Percentiles rank a stretch among this genome's conserved stretches.
These are phyloP conservation scores for Synchiropus splendidus DNA, from an alignment of 2,113 vertebrate genomes.

Conservation along the genomic window DNA sequence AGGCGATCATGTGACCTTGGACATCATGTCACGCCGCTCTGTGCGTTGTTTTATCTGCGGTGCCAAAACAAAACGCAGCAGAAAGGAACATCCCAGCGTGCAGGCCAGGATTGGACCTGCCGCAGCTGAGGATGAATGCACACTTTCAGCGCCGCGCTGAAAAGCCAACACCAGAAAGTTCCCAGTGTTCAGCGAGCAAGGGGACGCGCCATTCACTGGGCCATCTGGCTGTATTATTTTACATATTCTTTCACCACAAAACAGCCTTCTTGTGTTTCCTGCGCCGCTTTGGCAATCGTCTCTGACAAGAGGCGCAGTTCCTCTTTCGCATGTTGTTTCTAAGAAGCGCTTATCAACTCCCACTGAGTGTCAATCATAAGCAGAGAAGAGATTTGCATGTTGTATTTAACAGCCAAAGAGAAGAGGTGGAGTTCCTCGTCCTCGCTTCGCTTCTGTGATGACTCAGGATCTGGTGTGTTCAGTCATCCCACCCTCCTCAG, in stretches of 20 bases:
- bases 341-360: constrained; percentile 43
- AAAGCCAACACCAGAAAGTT: constrained; percentile 66
- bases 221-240: constrained; percentile 75
- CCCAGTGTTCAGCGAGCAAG: constrained; percentile 57
- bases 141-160: constrained; percentile 63
- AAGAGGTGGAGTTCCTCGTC: constrained; percentile 5
- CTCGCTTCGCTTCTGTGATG: constrained; percentile 29
- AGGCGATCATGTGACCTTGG: too few species aligned
- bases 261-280: constrained; percentile 65
- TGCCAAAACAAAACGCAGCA: background rate
- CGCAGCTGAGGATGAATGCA: constrained; percentile 62
- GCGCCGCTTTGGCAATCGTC: constrained; percentile 38
- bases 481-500: constrained; percentile 33
- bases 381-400: constrained; percentile 26
- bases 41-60: background rate
- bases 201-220: constrained; percentile 59
- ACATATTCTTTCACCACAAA: constrained; percentile 70
- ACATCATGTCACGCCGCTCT: too few species aligned
- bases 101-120: constrained; percentile 33
- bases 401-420: constrained; percentile 13
- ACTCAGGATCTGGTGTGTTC: constrained; percentile 47
- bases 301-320: constrained; percentile 48
- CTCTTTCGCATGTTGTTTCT: constrained; percentile 60
- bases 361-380: constrained; percentile 21
- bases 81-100: background rate